Evolutionary conservation across 2,888 invertebrate species (phyloP).

Genomic region (Morpho achilles): DNA sequence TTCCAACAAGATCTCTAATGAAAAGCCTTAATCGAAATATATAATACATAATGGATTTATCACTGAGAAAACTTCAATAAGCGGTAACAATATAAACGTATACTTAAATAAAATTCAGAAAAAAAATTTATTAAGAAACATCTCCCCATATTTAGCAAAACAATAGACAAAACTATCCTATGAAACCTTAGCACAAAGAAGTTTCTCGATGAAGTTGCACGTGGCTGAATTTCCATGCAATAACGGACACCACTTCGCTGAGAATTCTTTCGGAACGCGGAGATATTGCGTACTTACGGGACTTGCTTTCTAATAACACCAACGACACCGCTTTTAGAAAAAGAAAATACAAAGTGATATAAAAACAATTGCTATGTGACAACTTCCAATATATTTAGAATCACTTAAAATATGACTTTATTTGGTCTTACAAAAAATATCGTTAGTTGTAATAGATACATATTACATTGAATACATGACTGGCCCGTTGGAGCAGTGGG

Average conservation of each 20-base stretch:
- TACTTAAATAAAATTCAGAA: constrained; percentile 46
- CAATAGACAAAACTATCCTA: constrained; percentile 71
- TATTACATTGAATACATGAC: no score
- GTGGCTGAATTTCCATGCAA: constrained; percentile 76
- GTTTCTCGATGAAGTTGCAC: constrained; percentile 75
- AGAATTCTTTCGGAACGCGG: constrained; percentile 60
- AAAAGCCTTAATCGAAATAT: constrained; percentile 8
- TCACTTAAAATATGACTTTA: background rate
- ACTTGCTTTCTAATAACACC: constrained; percentile 72
- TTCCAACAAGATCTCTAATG: constrained; percentile 9
- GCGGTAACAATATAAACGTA: constrained; percentile 15
- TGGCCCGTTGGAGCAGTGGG: no score
- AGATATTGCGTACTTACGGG: constrained; percentile 76
- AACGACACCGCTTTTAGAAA: constrained; percentile 67
- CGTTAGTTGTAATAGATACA: no score
- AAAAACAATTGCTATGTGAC: constrained; percentile 60
- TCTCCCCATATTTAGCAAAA: constrained; percentile 68
- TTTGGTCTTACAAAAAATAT: no score
- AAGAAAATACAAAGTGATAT: constrained; percentile 71
- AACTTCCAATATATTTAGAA: constrained; percentile 54
- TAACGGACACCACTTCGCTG: constrained; percentile 59
- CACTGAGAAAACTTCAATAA: background rate
- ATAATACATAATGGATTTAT: background rate
- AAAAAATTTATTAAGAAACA: no score
- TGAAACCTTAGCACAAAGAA: constrained; percentile 71